Conservation (phyloP, 2,113 vertebrate genomes). For the Brachyhypopomus occidentalis region DNA sequence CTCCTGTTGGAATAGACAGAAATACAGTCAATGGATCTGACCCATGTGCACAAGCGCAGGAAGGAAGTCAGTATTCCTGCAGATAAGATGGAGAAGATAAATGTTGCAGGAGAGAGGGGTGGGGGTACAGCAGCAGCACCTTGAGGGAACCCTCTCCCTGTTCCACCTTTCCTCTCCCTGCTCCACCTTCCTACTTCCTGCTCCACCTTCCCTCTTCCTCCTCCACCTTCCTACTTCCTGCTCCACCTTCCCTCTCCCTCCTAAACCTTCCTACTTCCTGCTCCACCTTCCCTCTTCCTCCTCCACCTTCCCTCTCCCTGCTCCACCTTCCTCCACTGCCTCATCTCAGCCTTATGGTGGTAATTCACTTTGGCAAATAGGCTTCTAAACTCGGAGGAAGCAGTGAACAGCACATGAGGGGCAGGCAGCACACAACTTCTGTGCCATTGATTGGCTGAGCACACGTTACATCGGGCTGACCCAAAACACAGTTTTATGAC, state of each 20-base stretch:
- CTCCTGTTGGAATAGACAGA: neutral
- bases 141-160: neutral
- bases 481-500: too few relatives aligned
- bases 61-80: constrained; percentile 1
- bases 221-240: neutral
- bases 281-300: too few relatives aligned
- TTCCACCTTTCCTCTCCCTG: too few relatives aligned
- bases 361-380: constrained; percentile 73
- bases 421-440: constrained; percentile 52
- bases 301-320: too few relatives aligned
- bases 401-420: constrained; percentile 53
- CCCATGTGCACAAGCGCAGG: neutral
- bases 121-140: neutral
- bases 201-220: too few relatives aligned
- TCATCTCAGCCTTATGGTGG: constrained; percentile 70
- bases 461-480: neutral
- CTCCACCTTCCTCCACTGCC: constrained; percentile 51
- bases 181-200: constrained; percentile 12
- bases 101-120: neutral
- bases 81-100: constrained; percentile 28
- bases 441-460: constrained; percentile 67
- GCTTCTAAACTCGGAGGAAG: constrained; percentile 64
- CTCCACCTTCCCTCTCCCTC: neutral
- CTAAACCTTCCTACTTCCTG: too few relatives aligned
- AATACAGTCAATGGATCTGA: constrained; percentile 31